A percentile compares a stretch with the other conserved stretches of the same genome.
phyloP scores from a whole-genome alignment of 2,113 vertebrate species.

The Trematomus loennbergii region DNA sequence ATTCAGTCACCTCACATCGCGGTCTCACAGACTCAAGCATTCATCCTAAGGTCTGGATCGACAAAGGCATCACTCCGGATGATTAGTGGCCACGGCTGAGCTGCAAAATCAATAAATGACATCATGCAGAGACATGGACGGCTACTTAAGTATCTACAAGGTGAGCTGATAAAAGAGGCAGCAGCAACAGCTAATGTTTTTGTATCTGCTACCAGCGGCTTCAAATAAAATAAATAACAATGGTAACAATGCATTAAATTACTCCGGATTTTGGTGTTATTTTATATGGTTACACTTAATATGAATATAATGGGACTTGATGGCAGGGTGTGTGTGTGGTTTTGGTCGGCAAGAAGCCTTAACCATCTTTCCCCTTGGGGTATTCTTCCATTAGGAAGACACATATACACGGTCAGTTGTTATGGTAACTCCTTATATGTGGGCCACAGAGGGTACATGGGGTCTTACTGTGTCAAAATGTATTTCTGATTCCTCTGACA shows the following conservation, averaged over 20 bases:
- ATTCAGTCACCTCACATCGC: constrained; percentile 50
- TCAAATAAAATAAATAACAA: not conserved
- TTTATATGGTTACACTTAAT: not conserved
- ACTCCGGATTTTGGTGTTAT: not conserved
- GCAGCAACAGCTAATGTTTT: not conserved
- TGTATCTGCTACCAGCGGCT: not conserved
- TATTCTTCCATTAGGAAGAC: constrained; percentile 51
- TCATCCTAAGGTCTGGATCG: constrained; percentile 56
- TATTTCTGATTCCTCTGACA: not conserved
- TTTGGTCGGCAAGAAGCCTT: constrained; percentile 6
- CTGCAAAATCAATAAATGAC: constrained; percentile 75
- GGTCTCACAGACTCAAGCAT: constrained; percentile 40
- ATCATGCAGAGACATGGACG: constrained; percentile 51
- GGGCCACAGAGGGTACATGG: not conserved
- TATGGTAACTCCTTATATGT: constrained; percentile 32
- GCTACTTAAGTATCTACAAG: constrained; percentile 26
- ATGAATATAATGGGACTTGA: constrained; percentile 12
- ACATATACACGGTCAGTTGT: constrained; percentile 39
- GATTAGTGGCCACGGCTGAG: constrained; percentile 59
- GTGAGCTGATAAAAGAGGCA: constrained; percentile 20
- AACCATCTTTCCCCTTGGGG: constrained; percentile 3
- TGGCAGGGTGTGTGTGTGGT: constrained; percentile 26
- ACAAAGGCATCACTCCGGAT: constrained; percentile 59
- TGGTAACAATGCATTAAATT: not conserved
- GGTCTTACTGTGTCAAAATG: not conserved